Evolutionary conservation across 2,888 invertebrate genomes (phyloP).

Genomic region (Pristionchus maxplancki): DNA sequence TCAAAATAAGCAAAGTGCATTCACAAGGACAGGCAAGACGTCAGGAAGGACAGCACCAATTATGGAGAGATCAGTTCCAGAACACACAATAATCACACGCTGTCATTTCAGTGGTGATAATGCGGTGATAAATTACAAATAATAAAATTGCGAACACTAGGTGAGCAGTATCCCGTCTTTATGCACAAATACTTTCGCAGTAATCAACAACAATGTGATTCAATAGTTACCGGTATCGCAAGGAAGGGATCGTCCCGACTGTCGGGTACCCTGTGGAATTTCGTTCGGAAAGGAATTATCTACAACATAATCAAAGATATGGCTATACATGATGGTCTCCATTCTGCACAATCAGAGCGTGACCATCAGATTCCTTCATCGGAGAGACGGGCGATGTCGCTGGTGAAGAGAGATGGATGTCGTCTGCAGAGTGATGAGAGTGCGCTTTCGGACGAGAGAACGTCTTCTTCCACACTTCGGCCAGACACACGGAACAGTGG

Average conservation of each 20-base stretch:
- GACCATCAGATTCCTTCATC: background rate
- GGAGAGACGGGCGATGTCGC: background rate
- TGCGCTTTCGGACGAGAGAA: conserved; percentile 53
- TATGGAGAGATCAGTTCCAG: no score
- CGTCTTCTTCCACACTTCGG: conserved; percentile 80
- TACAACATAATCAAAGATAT: background rate
- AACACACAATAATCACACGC: no score
- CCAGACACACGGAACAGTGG: conserved; percentile 82
- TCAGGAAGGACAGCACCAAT: no score
- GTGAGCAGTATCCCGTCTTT: conserved; percentile 36
- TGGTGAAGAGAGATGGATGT: background rate
- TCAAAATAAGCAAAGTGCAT: no score
- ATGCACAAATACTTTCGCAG: conserved; percentile 9
- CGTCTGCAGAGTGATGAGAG: background rate
- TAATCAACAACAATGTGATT: conserved; percentile 33
- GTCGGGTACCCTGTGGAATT: conserved; percentile 30
- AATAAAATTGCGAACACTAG: no score
- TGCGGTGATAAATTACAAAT: no score
- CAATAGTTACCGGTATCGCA: conserved; percentile 9
- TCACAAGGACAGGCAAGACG: no score
- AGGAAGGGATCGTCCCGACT: background rate
- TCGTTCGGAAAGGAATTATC: conserved; percentile 6
- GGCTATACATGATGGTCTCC: conserved; percentile 27
- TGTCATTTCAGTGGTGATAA: no score
- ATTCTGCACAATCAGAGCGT: background rate